phyloP scores from a whole-genome alignment of 2,113 vertebrate genomes.

The Oenanthe melanoleuca region DNA sequence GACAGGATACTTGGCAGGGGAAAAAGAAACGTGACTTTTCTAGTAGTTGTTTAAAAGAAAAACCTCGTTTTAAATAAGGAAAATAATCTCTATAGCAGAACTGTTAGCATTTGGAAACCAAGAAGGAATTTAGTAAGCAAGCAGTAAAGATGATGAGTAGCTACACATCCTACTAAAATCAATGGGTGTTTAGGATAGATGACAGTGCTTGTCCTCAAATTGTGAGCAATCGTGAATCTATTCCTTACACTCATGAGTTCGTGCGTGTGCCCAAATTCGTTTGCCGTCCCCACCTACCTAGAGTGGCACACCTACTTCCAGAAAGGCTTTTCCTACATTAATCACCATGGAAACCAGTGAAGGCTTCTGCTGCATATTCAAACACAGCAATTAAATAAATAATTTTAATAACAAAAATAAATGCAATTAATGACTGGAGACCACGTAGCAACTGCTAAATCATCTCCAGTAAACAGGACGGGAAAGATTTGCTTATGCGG shows the following conservation, averaged over 20 bases:
- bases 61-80: background rate
- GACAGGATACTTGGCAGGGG: fast-evolving
- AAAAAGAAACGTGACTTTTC: fast-evolving
- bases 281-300: background rate
- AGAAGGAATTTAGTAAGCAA: background rate
- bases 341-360: slow-evolving; percentile 2
- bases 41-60: background rate
- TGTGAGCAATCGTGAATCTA: fast-evolving
- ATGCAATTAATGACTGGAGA: background rate
- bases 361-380: background rate
- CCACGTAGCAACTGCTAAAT: fast-evolving
- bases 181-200: background rate
- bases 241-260: background rate
- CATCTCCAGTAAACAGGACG: background rate
- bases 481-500: fast-evolving
- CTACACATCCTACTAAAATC: background rate
- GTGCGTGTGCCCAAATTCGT: fast-evolving
- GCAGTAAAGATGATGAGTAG: background rate
- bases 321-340: background rate
- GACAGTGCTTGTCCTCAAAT: background rate
- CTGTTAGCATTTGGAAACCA: background rate
- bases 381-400: background rate
- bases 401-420: background rate
- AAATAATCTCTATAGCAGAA: background rate
- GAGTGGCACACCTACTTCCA: background rate